Conservation (phyloP, 2,888 invertebrate genomes). For the Morpho achilles region DNA sequence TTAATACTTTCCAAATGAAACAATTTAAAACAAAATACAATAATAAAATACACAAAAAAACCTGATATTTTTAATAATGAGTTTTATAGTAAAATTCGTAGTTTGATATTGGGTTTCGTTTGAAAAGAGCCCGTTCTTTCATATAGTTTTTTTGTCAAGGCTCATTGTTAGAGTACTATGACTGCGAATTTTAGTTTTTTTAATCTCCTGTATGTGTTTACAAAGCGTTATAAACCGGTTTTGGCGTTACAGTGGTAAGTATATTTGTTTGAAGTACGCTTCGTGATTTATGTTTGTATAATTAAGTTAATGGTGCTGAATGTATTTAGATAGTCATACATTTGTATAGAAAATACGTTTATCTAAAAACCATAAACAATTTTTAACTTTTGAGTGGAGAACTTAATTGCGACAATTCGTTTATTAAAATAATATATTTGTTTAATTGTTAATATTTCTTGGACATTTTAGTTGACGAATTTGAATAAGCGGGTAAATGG, state of each 20-base stretch:
- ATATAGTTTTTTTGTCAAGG: conserved; percentile 2
- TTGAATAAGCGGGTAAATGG: no score
- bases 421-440: no score
- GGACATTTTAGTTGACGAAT: no score
- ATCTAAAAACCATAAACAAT: no score
- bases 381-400: no score
- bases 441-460: no score
- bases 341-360: no score
- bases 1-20: not conserved
- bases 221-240: conserved; percentile 3
- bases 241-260: not conserved
- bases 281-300: not conserved
- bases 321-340: no score
- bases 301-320: no score
- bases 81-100: not conserved
- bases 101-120: no score
- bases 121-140: not conserved
- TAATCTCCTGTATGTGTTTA: not conserved
- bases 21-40: not conserved
- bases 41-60: not conserved
- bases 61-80: not conserved
- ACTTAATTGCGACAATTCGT: no score
- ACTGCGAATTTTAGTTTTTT: conserved; percentile 3
- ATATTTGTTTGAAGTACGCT: not conserved
- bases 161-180: conserved; percentile 7